Evolutionary conservation across 2,113 vertebrate genomes (phyloP), one percentile per base, ranked within the genome.

Genomic region (Bothrops jararaca): DNA sequence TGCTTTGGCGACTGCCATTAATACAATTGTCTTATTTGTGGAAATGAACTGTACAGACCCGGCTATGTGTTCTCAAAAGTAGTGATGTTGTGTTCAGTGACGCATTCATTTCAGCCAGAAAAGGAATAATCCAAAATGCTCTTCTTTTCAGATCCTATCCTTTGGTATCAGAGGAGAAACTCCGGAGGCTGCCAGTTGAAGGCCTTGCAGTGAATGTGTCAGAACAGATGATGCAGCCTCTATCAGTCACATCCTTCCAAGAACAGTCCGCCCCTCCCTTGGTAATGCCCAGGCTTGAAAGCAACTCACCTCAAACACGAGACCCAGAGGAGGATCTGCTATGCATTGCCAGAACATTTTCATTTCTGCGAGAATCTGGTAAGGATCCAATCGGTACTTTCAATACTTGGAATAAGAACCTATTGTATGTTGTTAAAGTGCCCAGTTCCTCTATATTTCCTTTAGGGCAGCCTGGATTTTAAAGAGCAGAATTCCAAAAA

Each of bases 261-360:
- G 97, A 97, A 95, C 97, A 97, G 60, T 93, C 96, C 0, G 5
- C 64, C 0, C 95, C 95, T 57, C 95, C 96, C 69, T 96, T 97
- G 13, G 95, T 94, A 90, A 95, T 94, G 54, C 94, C 96, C 50
- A 91, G 94, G 92, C 93, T 96, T 64, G 96, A 98, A 92, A 97
- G 90, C 93, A 97, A 97, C 80, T 85, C 93, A 39, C 95, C 95
- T 95, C 97, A 96, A 69, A 93, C 97, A 45, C 98, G 98, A 96
- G 99, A 99, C 96, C 98, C 98, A 0, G 98, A 98, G 80, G 99
- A 99, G 88, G 99, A 99, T 86, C 97, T 99, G 48, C 96, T 98
- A 42, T 98, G 98, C 52, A 99, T 99, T 90, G 98, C 98, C 92
- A 98, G 97, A 95, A 99, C 99, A 89, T 99, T 99, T 96, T 98